Evolutionary conservation across 1,140 invertebrate genomes (phyloP).

Genomic region (Eciton burchellii): DNA sequence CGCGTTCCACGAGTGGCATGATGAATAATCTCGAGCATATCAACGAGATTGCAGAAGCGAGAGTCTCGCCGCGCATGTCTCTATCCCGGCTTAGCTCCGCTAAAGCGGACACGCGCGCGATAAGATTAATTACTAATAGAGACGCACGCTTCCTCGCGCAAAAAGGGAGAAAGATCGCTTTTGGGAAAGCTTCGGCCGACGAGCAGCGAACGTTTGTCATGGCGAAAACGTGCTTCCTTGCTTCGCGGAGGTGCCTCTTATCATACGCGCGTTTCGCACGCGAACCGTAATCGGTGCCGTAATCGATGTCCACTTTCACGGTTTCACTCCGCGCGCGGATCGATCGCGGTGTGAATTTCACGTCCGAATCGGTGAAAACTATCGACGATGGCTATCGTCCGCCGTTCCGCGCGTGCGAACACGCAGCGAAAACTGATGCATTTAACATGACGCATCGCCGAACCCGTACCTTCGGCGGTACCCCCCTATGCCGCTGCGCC

Average conservation of each 20-base stretch:
- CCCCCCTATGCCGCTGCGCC: not conserved
- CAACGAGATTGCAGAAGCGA: not conserved
- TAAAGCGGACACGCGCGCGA: not conserved
- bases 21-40: not conserved
- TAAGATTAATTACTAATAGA: not conserved
- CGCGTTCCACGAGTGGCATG: too few species aligned
- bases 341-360: constrained; percentile 15
- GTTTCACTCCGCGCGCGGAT: constrained; percentile 15
- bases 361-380: not conserved
- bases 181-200: too few species aligned
- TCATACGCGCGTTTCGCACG: constrained; percentile 20
- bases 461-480: not conserved
- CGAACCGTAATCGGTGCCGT: constrained; percentile 17
- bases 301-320: constrained; percentile 26
- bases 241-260: not conserved
- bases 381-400: not conserved
- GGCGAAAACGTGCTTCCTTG: too few species aligned
- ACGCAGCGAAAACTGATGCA: constrained; percentile 52
- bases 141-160: not conserved
- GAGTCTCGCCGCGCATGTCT: not conserved
- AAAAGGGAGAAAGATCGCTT: too few species aligned
- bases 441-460: constrained; percentile 4
- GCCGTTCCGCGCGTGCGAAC: not conserved
- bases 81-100: too few species aligned
- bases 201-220: too few species aligned